phyloP scores from a whole-genome alignment of 2,113 vertebrate genomes.

The Brevimyrus niger region DNA sequence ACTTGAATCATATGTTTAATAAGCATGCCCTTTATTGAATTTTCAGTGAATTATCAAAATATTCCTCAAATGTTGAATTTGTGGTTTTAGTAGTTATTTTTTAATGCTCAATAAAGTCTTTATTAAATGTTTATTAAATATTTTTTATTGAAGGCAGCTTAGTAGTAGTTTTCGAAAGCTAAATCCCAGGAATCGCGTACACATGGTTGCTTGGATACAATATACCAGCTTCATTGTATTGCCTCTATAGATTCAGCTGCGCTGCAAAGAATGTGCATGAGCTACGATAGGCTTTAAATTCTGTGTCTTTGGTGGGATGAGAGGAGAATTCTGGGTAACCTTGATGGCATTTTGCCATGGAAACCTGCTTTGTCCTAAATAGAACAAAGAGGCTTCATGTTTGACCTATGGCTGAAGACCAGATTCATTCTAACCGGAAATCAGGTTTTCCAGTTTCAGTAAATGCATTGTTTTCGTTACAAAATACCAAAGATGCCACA shows the following conservation, averaged over 20 bases:
- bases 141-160: background rate
- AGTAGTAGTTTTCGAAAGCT: background rate
- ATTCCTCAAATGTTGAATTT: background rate
- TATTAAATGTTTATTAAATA: background rate
- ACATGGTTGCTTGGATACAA: constrained; percentile 55
- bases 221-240: constrained; percentile 51
- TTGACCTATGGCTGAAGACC: constrained; percentile 8
- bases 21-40: background rate
- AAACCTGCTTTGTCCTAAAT: constrained; percentile 27
- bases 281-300: constrained; percentile 48
- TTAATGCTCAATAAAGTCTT: background rate
- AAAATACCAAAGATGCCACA: background rate
- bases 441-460: background rate
- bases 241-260: constrained; percentile 46
- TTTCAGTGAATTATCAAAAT: background rate
- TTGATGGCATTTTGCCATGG: constrained; percentile 24
- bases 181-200: constrained; percentile 52
- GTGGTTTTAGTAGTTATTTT: background rate
- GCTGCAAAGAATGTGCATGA: constrained; percentile 40
- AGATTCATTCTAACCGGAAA: background rate
- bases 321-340: constrained; percentile 23
- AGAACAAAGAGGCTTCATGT: constrained; percentile 11
- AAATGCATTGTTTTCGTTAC: background rate
- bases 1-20: background rate
- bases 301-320: constrained; percentile 39